Evolutionary conservation across 2,113 vertebrate species (phyloP).

Genomic region (Chloropsis cyanopogon): DNA sequence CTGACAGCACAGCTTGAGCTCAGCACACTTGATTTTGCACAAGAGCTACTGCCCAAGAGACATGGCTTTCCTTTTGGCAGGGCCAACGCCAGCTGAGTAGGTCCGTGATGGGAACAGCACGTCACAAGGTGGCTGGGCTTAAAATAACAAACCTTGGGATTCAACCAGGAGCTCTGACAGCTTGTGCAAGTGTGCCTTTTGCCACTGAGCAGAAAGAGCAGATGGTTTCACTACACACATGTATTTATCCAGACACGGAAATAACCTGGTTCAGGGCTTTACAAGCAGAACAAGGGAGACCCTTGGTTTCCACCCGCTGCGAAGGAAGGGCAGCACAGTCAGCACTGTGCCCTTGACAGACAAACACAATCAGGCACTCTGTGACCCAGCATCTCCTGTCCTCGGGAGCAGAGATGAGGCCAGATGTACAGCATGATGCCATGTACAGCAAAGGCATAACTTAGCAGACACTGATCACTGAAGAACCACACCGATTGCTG

Average conservation of each 20-base stretch:
- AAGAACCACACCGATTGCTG: neutral
- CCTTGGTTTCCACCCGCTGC: neutral
- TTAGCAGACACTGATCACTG: neutral
- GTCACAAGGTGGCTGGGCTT: neutral
- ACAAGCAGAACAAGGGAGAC: neutral
- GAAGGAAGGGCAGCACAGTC: neutral
- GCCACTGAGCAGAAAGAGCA: neutral
- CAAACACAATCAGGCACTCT: neutral
- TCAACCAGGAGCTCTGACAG: neutral
- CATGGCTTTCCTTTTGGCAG: neutral
- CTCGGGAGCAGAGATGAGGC: neutral
- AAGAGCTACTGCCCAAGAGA: neutral
- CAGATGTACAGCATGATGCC: neutral
- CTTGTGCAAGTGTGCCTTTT: neutral
- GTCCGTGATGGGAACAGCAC: neutral
- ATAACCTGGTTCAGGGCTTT: neutral
- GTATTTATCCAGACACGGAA: neutral
- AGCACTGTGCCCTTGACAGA: neutral
- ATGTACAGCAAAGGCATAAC: neutral
- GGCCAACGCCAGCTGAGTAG: neutral
- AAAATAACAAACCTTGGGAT: conserved; percentile 3
- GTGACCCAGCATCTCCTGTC: neutral
- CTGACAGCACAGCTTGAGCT: neutral
- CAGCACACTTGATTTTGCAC: neutral
- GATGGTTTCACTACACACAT: neutral